Evolutionary conservation across 2,113 vertebrate species (phyloP), one percentile per base, ranked within the genome.

Genomic region (Gnathonemus longibarbis): DNA sequence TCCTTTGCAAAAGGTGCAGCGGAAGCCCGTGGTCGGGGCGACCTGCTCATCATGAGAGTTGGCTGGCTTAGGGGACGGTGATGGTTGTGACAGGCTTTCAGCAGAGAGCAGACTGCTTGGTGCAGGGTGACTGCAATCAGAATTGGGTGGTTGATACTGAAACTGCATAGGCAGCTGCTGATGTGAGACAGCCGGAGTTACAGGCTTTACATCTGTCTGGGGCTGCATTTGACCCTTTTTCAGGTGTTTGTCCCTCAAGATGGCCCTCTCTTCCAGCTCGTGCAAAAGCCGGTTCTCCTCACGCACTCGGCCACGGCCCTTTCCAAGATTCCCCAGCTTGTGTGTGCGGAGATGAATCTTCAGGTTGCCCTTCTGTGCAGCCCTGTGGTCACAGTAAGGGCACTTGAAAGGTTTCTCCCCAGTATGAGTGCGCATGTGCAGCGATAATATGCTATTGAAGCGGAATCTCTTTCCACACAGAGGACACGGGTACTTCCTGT

Each of bases 371-470:
- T 99, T 99, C 92, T 99, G 98, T n/a, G 98, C 98, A 1, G 98
- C 97, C 92, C 98, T 94, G 94, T 99, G 98, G 91, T 98, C 98
- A 2, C 98, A 99, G 94, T 99, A 98, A 45, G 98, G 98, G 90
- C 98, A 99, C 94, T 98, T 98, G 95, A 99, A 99, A 19, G 98
- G 98, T 93, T 99, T 99, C 94, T 99, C 98, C 1, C 97, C 96
- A 0, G 98, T 99, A 95, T 99, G 98, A 91, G 98, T 97, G 89
- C 98, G 97, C 98, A 99, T 99, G 94, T 99, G 98, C 95, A 99
- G 98, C 0, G 98, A 99, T 90, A 99, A 93, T 0, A 98, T 99
- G 95, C 98, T 99, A 93, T 99, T 97, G 80, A 99, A 99, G 62
- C 98, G 97, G 88, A 99, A 99, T 94, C 96, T 97, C 91, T 98